A percentile compares a stretch with the other conserved stretches of the same genome.
Conservation (phyloP, 2,113 vertebrate species). For the Potamarius usumacintae region DNA sequence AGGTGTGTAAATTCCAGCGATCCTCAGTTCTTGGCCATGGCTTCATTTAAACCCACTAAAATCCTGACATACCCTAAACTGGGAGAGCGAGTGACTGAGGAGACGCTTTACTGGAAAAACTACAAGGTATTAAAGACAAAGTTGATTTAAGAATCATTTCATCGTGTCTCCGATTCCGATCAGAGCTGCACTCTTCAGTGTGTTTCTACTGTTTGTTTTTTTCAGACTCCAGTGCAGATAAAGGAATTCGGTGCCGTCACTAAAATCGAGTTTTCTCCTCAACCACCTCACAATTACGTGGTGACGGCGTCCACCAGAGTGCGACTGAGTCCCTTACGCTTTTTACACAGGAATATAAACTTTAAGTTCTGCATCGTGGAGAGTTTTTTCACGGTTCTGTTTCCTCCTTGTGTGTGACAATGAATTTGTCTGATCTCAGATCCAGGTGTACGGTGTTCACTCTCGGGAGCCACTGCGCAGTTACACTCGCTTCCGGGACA, state of each 20-base stretch:
- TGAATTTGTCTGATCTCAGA: constrained; percentile 64
- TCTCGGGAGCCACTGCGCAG: constrained; percentile 90
- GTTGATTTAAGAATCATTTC: background rate
- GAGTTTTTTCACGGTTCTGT: background rate
- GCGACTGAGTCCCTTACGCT: background rate
- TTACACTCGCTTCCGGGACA: constrained; percentile 88
- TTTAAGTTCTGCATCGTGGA: background rate
- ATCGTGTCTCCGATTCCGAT: background rate
- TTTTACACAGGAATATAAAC: too few relatives aligned
- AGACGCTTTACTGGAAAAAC: constrained; percentile 92
- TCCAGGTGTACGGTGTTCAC: constrained; percentile 90
- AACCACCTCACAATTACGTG: constrained; percentile 87
- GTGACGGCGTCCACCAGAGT: constrained; percentile 95
- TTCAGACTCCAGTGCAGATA: constrained; percentile 88
- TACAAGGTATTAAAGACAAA: constrained; percentile 78
- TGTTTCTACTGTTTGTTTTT: background rate
- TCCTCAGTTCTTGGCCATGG: constrained; percentile 69
- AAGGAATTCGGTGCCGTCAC: constrained; percentile 94
- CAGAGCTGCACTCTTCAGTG: background rate
- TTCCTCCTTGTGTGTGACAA: background rate
- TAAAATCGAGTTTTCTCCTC: constrained; percentile 86
- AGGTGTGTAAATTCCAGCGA: background rate
- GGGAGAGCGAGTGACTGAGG: constrained; percentile 89
- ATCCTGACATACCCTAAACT: constrained; percentile 82
- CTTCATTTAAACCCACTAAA: constrained; percentile 84